Conservation (phyloP, 2,797 vertebrate species). For the Urosaurus nigricauda region DNA sequence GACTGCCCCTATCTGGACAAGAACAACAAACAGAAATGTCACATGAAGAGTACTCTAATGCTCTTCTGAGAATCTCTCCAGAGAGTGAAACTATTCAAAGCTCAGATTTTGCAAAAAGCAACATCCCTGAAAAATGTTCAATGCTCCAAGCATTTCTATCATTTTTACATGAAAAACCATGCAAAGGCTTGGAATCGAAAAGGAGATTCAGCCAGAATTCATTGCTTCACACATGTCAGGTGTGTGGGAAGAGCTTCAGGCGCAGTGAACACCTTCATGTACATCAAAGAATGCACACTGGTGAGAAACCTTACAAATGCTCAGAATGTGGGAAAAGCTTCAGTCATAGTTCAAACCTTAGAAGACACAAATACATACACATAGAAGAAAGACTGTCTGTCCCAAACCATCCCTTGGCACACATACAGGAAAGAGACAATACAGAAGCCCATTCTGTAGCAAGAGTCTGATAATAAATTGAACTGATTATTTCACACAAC, state of each 20-base stretch:
- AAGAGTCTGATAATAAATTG: not conserved
- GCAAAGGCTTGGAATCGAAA: not conserved
- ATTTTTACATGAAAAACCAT: not conserved
- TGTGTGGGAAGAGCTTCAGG: not conserved
- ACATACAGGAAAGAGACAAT: not conserved
- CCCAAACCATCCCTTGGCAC: not conserved
- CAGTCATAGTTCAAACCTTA: not conserved
- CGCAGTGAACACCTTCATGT: not conserved
- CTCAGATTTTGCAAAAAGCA: not conserved
- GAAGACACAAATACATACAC: not conserved
- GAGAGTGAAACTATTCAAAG: not conserved
- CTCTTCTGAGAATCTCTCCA: not conserved
- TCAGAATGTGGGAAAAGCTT: not conserved
- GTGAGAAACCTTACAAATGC: not conserved
- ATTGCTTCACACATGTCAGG: not conserved
- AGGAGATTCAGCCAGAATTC: not conserved
- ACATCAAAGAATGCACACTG: not conserved
- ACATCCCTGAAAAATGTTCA: not conserved
- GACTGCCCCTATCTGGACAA: not conserved
- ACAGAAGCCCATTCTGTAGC: not conserved
- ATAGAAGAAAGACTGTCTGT: not conserved
- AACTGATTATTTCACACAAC: not conserved
- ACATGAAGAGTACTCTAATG: not conserved
- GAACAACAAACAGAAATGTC: not conserved
- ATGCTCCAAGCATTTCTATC: not conserved